Percentiles rank a stretch among this genome's conserved stretches.
Conservation (phyloP, 2,888 invertebrate species). For the Noctua fimbriata region DNA sequence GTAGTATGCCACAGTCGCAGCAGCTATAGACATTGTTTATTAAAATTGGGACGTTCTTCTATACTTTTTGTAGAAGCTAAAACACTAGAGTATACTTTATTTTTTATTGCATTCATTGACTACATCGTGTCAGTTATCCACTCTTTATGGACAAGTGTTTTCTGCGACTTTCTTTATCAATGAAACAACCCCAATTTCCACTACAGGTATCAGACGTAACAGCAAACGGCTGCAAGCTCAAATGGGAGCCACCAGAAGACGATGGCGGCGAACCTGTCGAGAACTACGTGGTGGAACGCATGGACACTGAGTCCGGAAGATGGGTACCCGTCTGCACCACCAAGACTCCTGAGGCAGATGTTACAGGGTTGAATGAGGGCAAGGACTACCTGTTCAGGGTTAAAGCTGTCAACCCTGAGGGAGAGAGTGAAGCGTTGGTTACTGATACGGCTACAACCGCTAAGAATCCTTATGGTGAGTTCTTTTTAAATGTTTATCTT, state of each 20-base stretch:
- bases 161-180: not conserved
- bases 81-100: not conserved
- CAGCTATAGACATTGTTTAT: not conserved
- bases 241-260: conserved; percentile 99
- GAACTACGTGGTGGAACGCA: conserved; percentile 98
- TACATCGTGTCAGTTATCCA: not conserved
- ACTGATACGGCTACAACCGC: conserved; percentile 97
- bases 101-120: not conserved
- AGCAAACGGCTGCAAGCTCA: conserved; percentile 97
- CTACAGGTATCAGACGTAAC: conserved; percentile 94
- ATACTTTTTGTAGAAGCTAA: not conserved
- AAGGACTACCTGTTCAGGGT: conserved; percentile 99
- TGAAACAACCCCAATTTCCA: not conserved
- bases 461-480: conserved; percentile 98
- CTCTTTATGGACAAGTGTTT: not conserved
- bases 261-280: conserved; percentile 98
- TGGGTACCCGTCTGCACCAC: conserved; percentile 97
- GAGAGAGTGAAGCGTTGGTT: conserved; percentile 98
- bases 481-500: not conserved
- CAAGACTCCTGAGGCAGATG: conserved; percentile 94
- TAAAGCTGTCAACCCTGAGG: conserved; percentile 98
- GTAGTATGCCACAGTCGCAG: not conserved
- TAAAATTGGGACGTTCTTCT: not conserved
- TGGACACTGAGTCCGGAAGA: conserved; percentile 97
- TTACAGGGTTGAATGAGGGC: conserved; percentile 98